Conservation (phyloP, 2,113 vertebrate species). For the Capra hircus region DNA sequence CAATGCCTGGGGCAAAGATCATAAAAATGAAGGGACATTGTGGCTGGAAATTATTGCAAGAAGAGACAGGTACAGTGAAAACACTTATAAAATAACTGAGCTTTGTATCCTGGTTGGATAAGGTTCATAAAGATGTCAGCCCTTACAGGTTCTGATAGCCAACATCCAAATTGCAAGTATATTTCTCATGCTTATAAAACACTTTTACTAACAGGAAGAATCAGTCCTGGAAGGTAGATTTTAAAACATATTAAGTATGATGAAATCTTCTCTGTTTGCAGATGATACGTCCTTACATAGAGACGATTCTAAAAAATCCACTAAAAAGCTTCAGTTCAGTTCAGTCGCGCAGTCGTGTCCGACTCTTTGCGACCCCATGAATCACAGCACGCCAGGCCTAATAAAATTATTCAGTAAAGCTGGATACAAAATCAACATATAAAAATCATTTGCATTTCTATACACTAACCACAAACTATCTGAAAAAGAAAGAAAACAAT, state of each 20-base stretch:
- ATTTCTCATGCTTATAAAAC: background rate
- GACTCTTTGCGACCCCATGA: too few species aligned
- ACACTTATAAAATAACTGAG: background rate
- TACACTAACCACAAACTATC: background rate
- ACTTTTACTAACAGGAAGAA: constrained; percentile 9
- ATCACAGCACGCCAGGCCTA: background rate
- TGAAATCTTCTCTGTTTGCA: background rate
- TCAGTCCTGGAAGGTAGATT: background rate
- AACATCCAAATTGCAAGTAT: background rate
- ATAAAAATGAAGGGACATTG: background rate
- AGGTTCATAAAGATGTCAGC: background rate
- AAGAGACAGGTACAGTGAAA: background rate
- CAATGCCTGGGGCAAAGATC: background rate
- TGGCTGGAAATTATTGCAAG: background rate
- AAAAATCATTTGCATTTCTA: background rate
- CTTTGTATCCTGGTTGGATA: background rate
- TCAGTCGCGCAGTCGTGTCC: too few species aligned
- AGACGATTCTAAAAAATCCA: background rate
- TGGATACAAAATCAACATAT: background rate
- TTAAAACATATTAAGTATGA: background rate
- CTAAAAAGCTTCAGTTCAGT: background rate
- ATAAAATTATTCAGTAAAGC: background rate
- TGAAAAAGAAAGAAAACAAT: background rate
- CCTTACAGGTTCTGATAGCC: background rate
- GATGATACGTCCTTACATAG: background rate